These are phyloP conservation scores for Cepaea nemoralis DNA, from an alignment of 1,140 invertebrate species.

Conservation along the genomic window DNA sequence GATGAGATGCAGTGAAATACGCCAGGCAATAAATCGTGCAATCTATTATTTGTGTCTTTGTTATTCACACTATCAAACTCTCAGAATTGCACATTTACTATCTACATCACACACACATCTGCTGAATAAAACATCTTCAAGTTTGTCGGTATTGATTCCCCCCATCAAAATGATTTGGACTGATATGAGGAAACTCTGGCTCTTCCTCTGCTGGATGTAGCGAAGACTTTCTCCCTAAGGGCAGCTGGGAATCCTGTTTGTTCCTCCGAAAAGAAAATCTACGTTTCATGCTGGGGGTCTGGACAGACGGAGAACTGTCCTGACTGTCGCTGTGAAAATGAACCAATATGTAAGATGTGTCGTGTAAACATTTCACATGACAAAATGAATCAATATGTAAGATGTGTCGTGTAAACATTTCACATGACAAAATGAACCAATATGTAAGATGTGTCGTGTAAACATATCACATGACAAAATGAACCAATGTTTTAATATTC, in stretches of 20 bases:
- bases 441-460: too few relatives aligned
- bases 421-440: too few relatives aligned
- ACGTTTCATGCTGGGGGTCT: constrained; percentile 8
- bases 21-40: too few relatives aligned
- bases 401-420: too few relatives aligned
- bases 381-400: too few relatives aligned
- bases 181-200: constrained; percentile 27
- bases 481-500: too few relatives aligned
- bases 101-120: neutral
- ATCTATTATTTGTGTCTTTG: too few relatives aligned
- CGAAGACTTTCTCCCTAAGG: neutral
- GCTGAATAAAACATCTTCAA: neutral
- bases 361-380: too few relatives aligned
- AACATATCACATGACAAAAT: too few relatives aligned
- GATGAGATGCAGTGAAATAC: too few relatives aligned
- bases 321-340: neutral
- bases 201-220: constrained; percentile 17
- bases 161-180: constrained; percentile 32
- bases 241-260: neutral
- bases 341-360: too few relatives aligned
- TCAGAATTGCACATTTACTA: neutral
- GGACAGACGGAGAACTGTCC: constrained; percentile 14
- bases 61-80: too few relatives aligned
- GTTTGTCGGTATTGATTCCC: neutral
- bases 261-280: constrained; percentile 29